Evolutionary conservation across 2,888 invertebrate genomes (phyloP), one percentile per base, ranked within the genome.

Genomic region (Trypoxylon attenuatum): DNA sequence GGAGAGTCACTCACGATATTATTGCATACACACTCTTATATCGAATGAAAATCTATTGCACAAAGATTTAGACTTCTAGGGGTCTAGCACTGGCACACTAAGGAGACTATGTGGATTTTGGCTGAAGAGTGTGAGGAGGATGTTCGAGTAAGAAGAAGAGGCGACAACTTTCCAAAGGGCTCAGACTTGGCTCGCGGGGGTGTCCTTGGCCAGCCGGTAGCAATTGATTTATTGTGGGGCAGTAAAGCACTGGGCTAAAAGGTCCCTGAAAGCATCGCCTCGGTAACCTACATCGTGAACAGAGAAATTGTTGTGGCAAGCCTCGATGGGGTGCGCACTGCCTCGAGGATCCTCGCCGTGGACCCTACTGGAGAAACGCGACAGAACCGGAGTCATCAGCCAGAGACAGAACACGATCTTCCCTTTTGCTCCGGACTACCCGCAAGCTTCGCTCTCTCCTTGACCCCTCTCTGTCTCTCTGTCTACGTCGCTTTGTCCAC

Each of bases 251-350:
- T 83, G 76, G 84, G 81, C 79, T 77, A 79, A 73, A 71, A 60
- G 54, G 58, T 71, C 65, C 38, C 67, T 53, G 71, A 77, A 79
- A 76, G 74, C 77, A 73, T 82, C 77, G 80, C 74, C 82, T 81
- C 71, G 79, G 82, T 86, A 84, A 84, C 84, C 85, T 84, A 85
- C 79, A 85, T 86, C 84, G 83, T 85, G 84, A 86, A 84, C 78
- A 82, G 78, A 83, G 84, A 86, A 84, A 84, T 86, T 86, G 84
- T 87, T 86, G 84, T 86, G 86, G 86, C 84, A 80, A 82, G 82
- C 83, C 84, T 82, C 83, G 82, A 73, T 84, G 83, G 84, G 85
- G 68, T 63, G 68, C 64, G 55, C 38, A 38, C 38, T 47, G 54
- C 52, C 49, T 43, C 76, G 82, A 56, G 64, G 81, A 71, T 69